These are phyloP conservation scores for Lutjanus argentimaculatus DNA, from an alignment of 2,797 vertebrate genomes.

Conservation along the genomic window DNA sequence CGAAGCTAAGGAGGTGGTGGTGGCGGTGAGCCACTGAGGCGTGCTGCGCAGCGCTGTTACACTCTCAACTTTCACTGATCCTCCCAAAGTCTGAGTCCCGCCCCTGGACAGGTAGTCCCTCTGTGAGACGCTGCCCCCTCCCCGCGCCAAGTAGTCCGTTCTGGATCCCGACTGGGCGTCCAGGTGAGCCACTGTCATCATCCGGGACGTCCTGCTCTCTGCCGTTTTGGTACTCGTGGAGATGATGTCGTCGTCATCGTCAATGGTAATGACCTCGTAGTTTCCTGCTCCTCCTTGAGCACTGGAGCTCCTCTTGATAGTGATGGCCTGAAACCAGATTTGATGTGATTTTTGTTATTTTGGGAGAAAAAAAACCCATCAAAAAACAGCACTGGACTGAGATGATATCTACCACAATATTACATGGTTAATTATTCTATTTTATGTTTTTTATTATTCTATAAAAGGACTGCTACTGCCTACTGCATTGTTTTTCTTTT, in stretches of 20 bases:
- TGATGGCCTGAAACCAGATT: constrained; percentile 70
- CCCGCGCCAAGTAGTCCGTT: constrained; percentile 87
- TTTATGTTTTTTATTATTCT: too few relatives aligned
- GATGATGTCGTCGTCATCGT: constrained; percentile 72
- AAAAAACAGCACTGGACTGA: too few relatives aligned
- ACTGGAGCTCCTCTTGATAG: constrained; percentile 82
- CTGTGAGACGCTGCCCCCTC: constrained; percentile 72
- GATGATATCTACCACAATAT: too few relatives aligned
- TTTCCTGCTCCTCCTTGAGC: constrained; percentile 78
- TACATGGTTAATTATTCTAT: too few relatives aligned
- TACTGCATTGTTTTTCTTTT: too few relatives aligned
- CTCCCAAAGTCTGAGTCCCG: constrained; percentile 79
- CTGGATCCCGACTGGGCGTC: constrained; percentile 80
- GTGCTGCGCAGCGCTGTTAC: constrained; percentile 86
- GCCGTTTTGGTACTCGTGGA: constrained; percentile 49
- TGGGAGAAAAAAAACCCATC: neutral
- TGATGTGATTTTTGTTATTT: neutral
- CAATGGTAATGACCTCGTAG: constrained; percentile 83
- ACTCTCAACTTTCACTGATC: constrained; percentile 85
- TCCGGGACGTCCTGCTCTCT: constrained; percentile 60
- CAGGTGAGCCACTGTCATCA: constrained; percentile 52
- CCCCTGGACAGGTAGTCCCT: constrained; percentile 88
- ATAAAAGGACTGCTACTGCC: too few relatives aligned
- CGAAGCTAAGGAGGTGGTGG: constrained; percentile 58
- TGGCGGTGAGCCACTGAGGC: constrained; percentile 77